Evolutionary conservation across 2,113 vertebrate genomes (phyloP).

Genomic region (Dissostichus mawsoni): DNA sequence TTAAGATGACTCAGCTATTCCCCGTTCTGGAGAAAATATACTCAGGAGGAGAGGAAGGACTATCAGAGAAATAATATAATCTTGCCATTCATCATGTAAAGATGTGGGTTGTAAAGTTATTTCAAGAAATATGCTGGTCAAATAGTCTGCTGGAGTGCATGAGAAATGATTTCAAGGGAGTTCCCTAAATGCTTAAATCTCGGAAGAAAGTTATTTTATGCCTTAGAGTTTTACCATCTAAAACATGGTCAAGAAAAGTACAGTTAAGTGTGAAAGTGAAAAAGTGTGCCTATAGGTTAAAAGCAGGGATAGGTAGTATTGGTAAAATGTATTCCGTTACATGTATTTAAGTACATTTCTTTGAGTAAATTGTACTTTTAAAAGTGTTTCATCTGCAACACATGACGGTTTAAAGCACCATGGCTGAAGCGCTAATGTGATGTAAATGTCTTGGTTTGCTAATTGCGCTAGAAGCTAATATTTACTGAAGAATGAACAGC

Average conservation of each 20-base stretch:
- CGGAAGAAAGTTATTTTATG: not conserved
- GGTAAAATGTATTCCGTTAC: too few relatives aligned
- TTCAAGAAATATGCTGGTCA: slow-evolving; percentile 24
- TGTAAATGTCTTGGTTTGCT: too few relatives aligned
- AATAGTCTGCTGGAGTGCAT: not conserved
- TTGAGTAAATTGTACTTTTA: too few relatives aligned
- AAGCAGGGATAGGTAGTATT: too few relatives aligned
- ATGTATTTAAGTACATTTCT: too few relatives aligned
- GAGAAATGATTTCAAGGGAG: slow-evolving; percentile 20
- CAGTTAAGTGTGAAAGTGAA: too few relatives aligned
- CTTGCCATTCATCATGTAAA: slow-evolving; percentile 46
- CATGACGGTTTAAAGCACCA: too few relatives aligned
- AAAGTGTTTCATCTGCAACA: too few relatives aligned
- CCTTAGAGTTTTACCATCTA: not conserved
- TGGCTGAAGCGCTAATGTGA: too few relatives aligned
- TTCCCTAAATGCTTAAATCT: not conserved
- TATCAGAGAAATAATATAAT: slow-evolving; percentile 35
- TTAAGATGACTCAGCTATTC: slow-evolving; percentile 48
- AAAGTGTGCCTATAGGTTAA: too few relatives aligned
- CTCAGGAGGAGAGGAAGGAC: not conserved
- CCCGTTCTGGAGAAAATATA: slow-evolving; percentile 3
- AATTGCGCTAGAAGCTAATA: too few relatives aligned
- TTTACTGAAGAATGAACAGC: too few relatives aligned
- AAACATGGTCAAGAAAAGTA: not conserved
- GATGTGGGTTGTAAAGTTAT: slow-evolving; percentile 34